Evolutionary conservation across 2,888 invertebrate genomes (phyloP).

Genomic region (Tubulanus polymorphus): DNA sequence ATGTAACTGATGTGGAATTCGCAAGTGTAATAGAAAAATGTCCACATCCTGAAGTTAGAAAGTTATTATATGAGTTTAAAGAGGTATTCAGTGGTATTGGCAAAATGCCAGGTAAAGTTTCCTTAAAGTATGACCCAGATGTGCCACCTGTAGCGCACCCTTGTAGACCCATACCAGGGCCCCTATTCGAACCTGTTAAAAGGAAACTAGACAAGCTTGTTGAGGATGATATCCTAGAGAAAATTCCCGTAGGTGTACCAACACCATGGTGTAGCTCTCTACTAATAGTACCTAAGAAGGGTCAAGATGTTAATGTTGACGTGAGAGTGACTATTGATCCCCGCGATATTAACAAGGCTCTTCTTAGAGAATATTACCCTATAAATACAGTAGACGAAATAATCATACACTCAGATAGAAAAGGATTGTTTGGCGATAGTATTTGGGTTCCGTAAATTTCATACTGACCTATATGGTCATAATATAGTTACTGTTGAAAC

Average conservation of each 20-base stretch:
- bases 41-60: neutral
- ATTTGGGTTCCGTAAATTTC: conserved; percentile 12
- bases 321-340: conserved; percentile 14
- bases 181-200: neutral
- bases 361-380: conserved; percentile 12
- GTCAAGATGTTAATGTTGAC: neutral
- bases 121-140: neutral
- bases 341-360: conserved; percentile 12
- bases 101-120: neutral
- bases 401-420: conserved; percentile 15
- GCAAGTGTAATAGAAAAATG: neutral
- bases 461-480: conserved; percentile 11
- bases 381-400: conserved; percentile 10
- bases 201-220: neutral
- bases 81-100: conserved; percentile 5
- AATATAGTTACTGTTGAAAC: conserved; percentile 14
- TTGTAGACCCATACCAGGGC: neutral
- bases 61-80: neutral
- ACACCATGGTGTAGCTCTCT: conserved; percentile 2
- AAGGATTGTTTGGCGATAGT: conserved; percentile 13
- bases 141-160: conserved; percentile 1
- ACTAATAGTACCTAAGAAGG: conserved; percentile 1
- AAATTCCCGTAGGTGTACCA: neutral
- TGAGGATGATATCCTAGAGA: neutral
- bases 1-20: neutral